Percentiles rank a stretch among this genome's conserved stretches.
These are phyloP conservation scores for Herminia tarsipennalis DNA, from an alignment of 2,888 invertebrate species.

Conservation along the genomic window DNA sequence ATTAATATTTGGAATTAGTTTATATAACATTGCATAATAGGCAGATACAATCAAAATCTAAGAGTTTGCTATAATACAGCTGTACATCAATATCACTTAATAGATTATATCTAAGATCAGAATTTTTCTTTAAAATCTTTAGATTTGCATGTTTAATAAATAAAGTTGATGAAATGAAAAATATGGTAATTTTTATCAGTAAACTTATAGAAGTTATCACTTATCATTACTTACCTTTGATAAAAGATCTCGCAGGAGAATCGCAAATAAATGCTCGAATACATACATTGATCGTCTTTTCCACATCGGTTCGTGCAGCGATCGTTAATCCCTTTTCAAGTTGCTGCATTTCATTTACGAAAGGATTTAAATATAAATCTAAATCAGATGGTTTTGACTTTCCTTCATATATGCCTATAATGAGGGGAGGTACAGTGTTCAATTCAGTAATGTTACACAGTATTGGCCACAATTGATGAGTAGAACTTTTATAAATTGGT, in stretches of 20 bases:
- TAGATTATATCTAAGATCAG: no score
- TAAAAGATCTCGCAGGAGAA: slow-evolving; percentile 11
- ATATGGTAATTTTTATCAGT: no score
- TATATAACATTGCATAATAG: no score
- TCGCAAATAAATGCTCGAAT: slow-evolving; percentile 17
- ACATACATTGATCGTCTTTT: slow-evolving; percentile 10
- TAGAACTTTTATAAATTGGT: slow-evolving; percentile 23
- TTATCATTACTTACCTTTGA: slow-evolving; percentile 2
- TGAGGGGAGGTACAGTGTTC: background rate
- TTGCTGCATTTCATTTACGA: slow-evolving; percentile 7
- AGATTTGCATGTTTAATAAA: no score
- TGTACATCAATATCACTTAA: no score
- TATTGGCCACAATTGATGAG: slow-evolving; percentile 12
- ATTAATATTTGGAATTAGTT: no score
- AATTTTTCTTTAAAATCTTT: no score
- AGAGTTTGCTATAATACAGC: no score
- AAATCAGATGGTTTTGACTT: slow-evolving; percentile 6
- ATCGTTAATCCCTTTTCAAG: background rate
- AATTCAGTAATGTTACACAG: slow-evolving; percentile 9
- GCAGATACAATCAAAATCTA: no score
- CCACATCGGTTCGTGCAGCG: background rate
- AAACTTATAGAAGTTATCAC: background rate
- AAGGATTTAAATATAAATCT: background rate
- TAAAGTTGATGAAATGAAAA: no score
- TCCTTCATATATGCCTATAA: slow-evolving; percentile 12